Conservation (phyloP, 2,888 invertebrate genomes). For the Syritta pipiens region DNA sequence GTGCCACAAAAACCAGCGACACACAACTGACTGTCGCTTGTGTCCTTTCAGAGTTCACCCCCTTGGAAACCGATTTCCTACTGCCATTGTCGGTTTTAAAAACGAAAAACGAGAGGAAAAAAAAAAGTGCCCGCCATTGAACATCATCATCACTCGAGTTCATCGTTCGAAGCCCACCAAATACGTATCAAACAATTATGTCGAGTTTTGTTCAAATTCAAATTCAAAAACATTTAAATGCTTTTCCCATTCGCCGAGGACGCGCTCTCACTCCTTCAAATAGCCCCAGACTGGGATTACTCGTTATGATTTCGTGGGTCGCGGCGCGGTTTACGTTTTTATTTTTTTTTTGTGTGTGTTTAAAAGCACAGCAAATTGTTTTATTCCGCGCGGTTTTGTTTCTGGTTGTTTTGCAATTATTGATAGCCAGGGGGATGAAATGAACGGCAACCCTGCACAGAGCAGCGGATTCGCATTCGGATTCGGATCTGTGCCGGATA, state of each 20-base stretch:
- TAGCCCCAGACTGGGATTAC: constrained; percentile 29
- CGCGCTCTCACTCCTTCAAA: constrained; percentile 43
- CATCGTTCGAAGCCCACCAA: constrained; percentile 66
- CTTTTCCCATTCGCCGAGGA: constrained; percentile 53
- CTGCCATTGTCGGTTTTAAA: constrained; percentile 45
- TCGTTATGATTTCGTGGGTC: constrained; percentile 20
- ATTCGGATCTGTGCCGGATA: constrained; percentile 65
- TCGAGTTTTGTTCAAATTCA: constrained; percentile 57
- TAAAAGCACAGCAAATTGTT: constrained; percentile 70
- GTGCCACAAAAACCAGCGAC: no score
- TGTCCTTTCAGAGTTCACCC: constrained; percentile 57
- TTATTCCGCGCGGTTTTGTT: constrained; percentile 68
- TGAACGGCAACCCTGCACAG: constrained; percentile 58
- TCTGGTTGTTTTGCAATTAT: constrained; percentile 69
- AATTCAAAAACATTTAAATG: constrained; percentile 62
- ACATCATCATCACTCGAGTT: constrained; percentile 63
- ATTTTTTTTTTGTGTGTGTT: constrained; percentile 34
- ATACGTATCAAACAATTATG: constrained; percentile 68
- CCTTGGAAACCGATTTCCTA: constrained; percentile 53
- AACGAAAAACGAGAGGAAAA: constrained; percentile 27
- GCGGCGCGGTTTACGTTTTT: constrained; percentile 17
- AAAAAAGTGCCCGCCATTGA: constrained; percentile 57
- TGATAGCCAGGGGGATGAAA: constrained; percentile 67
- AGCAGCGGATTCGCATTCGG: no score
- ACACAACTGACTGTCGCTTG: constrained; percentile 41